Percentiles rank a stretch among this genome's conserved stretches.
These are phyloP conservation scores for Formicarius rufipectus DNA, from an alignment of 2,113 vertebrate species.

Conservation along the genomic window DNA sequence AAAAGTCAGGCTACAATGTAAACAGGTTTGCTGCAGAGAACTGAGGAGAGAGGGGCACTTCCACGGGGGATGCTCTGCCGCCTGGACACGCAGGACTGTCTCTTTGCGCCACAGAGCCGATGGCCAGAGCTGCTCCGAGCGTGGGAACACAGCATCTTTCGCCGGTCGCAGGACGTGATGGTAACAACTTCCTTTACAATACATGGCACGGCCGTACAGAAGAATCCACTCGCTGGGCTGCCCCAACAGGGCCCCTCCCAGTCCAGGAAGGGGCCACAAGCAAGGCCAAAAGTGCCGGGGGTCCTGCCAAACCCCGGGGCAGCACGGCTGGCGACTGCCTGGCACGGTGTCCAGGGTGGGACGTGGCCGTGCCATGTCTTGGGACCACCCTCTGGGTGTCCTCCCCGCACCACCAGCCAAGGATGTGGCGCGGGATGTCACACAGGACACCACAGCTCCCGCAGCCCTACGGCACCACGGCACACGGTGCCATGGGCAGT, in stretches of 20 bases:
- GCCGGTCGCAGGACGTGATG: not conserved
- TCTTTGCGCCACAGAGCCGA: conserved; percentile 11
- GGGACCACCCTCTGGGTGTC: fast-evolving
- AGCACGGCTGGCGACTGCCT: fast-evolving
- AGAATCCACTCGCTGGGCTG: not conserved
- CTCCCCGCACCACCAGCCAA: fast-evolving
- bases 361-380: fast-evolving
- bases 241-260: not conserved
- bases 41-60: conserved; percentile 61
- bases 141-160: not conserved
- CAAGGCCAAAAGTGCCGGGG: fast-evolving
- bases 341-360: fast-evolving
- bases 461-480: fast-evolving
- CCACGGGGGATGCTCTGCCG: conserved; percentile 10
- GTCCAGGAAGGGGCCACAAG: fast-evolving
- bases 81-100: conserved; percentile 29
- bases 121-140: not conserved
- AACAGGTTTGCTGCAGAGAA: conserved; percentile 76
- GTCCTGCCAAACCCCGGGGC: not conserved
- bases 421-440: not conserved
- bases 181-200: not conserved
- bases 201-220: fast-evolving
- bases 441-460: fast-evolving
- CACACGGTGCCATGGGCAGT: fast-evolving
- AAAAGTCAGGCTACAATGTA: conserved; percentile 75